Percentiles rank a stretch among this genome's conserved stretches.
phyloP scores from a whole-genome alignment of 2,797 vertebrate species.

The Ctenopoma kingsleyae region DNA sequence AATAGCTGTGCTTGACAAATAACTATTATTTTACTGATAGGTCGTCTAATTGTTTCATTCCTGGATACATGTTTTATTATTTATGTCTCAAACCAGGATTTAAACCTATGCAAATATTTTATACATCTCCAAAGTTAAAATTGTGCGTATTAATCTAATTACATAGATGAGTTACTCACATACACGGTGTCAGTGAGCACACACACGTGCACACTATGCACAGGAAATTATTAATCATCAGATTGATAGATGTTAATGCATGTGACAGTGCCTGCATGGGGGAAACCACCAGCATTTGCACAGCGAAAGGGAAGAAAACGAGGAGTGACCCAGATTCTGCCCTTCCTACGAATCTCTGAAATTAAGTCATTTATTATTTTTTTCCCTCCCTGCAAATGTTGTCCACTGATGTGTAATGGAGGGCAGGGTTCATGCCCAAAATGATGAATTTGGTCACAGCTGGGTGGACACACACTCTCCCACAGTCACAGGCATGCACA shows the following conservation, averaged over 20 bases:
- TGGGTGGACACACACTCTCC: conserved; percentile 50
- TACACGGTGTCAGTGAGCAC: conserved; percentile 14
- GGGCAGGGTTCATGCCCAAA: conserved; percentile 80
- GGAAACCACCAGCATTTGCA: conserved; percentile 59
- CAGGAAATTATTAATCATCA: conserved; percentile 63
- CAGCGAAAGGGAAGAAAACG: not conserved
- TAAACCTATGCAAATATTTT: conserved; percentile 1
- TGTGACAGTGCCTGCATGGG: conserved; percentile 32
- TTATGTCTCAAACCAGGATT: not conserved
- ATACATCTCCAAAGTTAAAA: conserved; percentile 6
- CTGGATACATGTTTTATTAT: not conserved
- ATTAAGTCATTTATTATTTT: conserved; percentile 85
- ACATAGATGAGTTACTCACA: conserved; percentile 22
- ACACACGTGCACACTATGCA: conserved; percentile 1
- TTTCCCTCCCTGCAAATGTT: conserved; percentile 78
- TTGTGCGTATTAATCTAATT: conserved; percentile 30
- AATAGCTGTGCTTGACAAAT: not conserved
- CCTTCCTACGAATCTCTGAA: conserved; percentile 76
- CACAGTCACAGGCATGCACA: not conserved
- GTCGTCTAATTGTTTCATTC: not conserved
- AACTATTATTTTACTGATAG: not conserved
- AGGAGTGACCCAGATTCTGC: conserved; percentile 82
- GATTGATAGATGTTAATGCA: conserved; percentile 64
- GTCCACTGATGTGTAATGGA: conserved; percentile 85
- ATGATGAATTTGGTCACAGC: conserved; percentile 86